phyloP scores from a whole-genome alignment of 2,797 vertebrate genomes.

The Lacerta viridis region DNA sequence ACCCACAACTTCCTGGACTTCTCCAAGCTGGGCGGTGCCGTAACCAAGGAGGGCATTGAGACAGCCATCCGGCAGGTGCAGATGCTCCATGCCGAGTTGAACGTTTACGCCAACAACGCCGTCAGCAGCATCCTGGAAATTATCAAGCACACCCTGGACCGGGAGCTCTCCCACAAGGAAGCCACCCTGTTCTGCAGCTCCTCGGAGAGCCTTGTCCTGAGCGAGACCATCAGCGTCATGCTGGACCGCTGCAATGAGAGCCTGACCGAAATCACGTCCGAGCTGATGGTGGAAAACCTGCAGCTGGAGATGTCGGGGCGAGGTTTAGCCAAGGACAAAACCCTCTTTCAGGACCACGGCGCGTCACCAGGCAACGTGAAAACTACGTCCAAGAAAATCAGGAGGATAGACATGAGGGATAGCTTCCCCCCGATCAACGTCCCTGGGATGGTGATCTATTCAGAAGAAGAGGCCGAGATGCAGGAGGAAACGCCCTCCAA shows the following conservation, averaged over 20 bases:
- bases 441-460: slow-evolving; percentile 39
- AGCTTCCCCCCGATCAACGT: slow-evolving; percentile 39
- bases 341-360: slow-evolving; percentile 48
- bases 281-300: slow-evolving; percentile 56
- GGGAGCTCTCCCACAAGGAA: slow-evolving; percentile 60
- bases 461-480: slow-evolving; percentile 47
- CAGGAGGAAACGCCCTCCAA: not conserved
- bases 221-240: slow-evolving; percentile 63
- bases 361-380: slow-evolving; percentile 25
- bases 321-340: slow-evolving; percentile 44
- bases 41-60: slow-evolving; percentile 59
- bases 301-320: slow-evolving; percentile 43
- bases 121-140: slow-evolving; percentile 66
- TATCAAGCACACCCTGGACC: slow-evolving; percentile 67
- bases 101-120: slow-evolving; percentile 59
- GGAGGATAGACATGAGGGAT: slow-evolving; percentile 15
- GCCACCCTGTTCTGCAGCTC: slow-evolving; percentile 24
- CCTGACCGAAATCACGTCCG: slow-evolving; percentile 35
- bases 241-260: slow-evolving; percentile 61
- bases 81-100: slow-evolving; percentile 68
- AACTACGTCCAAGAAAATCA: slow-evolving; percentile 31
- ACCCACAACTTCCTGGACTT: slow-evolving; percentile 50
- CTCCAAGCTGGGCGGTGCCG: slow-evolving; percentile 27
- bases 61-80: slow-evolving; percentile 59
- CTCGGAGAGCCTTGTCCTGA: slow-evolving; percentile 62